Evolutionary conservation across 2,797 vertebrate species (phyloP).

Genomic region (Acanthis flammea): DNA sequence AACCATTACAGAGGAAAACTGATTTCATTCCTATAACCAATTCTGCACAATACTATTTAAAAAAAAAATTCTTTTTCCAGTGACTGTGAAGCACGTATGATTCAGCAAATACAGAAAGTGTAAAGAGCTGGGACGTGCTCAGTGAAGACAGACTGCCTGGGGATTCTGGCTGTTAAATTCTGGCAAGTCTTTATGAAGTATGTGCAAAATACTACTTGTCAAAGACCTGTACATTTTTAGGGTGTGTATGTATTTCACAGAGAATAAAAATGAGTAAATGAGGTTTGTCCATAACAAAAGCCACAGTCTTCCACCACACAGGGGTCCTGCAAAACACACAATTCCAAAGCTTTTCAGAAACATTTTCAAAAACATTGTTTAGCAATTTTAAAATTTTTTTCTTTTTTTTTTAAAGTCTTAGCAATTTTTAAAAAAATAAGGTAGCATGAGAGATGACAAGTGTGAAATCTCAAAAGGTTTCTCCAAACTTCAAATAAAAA

Average conservation of each 20-base stretch:
- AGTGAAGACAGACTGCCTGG: background rate
- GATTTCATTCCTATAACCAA: background rate
- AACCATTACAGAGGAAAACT: background rate
- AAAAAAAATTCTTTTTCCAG: background rate
- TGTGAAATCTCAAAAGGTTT: background rate
- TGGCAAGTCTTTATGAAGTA: background rate
- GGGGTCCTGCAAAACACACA: background rate
- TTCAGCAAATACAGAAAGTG: background rate
- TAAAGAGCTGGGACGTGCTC: background rate
- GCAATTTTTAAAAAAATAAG: background rate
- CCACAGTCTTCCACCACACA: background rate
- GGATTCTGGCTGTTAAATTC: conserved; percentile 1
- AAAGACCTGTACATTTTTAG: background rate
- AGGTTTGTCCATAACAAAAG: background rate
- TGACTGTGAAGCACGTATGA: background rate
- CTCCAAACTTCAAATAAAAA: background rate
- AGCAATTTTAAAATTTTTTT: background rate
- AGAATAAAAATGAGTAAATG: background rate
- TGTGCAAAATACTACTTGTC: conserved; percentile 6
- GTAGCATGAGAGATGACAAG: background rate
- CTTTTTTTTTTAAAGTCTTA: background rate
- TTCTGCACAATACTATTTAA: background rate
- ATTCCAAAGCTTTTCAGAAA: background rate
- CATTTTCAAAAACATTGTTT: accelerated
- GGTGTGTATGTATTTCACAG: background rate